Conservation (phyloP, 2,888 invertebrate genomes). For the Ischnus inquisitorius region DNA sequence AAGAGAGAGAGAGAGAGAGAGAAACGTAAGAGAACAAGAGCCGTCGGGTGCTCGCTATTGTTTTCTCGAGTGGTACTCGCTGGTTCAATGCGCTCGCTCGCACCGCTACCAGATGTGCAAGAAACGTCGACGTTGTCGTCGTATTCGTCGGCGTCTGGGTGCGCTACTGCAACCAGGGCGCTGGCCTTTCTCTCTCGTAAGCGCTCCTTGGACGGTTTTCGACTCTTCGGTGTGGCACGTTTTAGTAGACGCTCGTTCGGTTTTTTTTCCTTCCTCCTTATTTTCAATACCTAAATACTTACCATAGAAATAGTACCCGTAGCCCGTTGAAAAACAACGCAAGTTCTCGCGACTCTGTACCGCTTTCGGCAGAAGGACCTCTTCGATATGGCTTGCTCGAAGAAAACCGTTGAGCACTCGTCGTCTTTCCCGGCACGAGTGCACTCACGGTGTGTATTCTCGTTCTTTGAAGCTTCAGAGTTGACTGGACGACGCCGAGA, state of each 20-base stretch:
- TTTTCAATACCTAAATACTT: constrained; percentile 53
- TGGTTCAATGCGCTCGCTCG: constrained; percentile 83
- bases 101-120: constrained; percentile 83
- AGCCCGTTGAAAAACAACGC: constrained; percentile 13
- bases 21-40: constrained; percentile 75
- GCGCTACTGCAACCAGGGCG: constrained; percentile 18
- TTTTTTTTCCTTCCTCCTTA: constrained; percentile 42
- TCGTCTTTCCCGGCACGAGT: constrained; percentile 56
- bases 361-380: constrained; percentile 9
- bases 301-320: constrained; percentile 33
- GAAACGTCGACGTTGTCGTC: constrained; percentile 69
- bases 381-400: constrained; percentile 11
- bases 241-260: constrained; percentile 57
- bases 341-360: constrained; percentile 8
- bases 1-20: constrained; percentile 55
- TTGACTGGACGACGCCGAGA: not conserved
- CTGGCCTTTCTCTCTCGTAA: constrained; percentile 3
- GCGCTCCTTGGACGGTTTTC: constrained; percentile 45
- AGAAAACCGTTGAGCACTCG: constrained; percentile 49
- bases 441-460: constrained; percentile 13
- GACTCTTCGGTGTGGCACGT: constrained; percentile 29
- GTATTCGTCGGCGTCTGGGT: constrained; percentile 57
- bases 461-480: constrained; percentile 3
- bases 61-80: constrained; percentile 85
- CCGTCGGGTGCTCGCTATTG: constrained; percentile 83